Evolutionary conservation across 2,888 invertebrate species (phyloP).

Genomic region (Ectropis crepuscularia): DNA sequence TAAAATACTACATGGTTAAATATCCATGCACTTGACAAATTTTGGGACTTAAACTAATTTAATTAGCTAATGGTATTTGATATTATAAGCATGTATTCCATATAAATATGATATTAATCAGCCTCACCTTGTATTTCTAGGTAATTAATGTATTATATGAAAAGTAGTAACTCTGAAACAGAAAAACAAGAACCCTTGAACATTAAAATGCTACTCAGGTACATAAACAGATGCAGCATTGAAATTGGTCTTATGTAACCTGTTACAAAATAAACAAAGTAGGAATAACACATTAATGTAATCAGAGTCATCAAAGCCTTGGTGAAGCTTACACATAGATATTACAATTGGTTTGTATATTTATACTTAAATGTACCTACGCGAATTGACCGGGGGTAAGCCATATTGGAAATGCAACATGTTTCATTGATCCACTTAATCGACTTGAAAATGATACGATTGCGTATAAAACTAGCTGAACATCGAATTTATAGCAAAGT

Average conservation of each 20-base stretch:
- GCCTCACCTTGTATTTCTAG: conserved; percentile 40
- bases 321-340: conserved; percentile 27
- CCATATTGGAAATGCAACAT: conserved; percentile 76
- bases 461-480: conserved; percentile 7
- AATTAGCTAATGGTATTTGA: not conserved
- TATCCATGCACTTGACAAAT: too few species aligned
- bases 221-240: conserved; percentile 28
- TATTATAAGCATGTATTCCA: not conserved
- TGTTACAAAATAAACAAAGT: conserved; percentile 21
- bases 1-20: too few species aligned
- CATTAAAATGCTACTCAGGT: conserved; percentile 5
- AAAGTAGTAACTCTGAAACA: conserved; percentile 35
- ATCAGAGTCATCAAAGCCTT: conserved; percentile 24
- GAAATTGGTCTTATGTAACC: conserved; percentile 39
- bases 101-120: conserved; percentile 6
- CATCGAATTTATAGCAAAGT: conserved; percentile 11
- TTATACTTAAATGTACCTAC: conserved; percentile 51
- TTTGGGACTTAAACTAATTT: too few species aligned
- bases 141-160: conserved; percentile 42
- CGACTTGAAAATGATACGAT: conserved; percentile 31
- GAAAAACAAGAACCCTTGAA: conserved; percentile 10
- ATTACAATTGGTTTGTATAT: conserved; percentile 38
- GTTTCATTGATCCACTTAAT: conserved; percentile 45
- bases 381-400: conserved; percentile 59
- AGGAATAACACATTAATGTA: conserved; percentile 9